Evolutionary conservation across 1,140 invertebrate species (phyloP), one percentile per base, ranked within the genome.

Genomic region (Reticulitermes speratus): DNA sequence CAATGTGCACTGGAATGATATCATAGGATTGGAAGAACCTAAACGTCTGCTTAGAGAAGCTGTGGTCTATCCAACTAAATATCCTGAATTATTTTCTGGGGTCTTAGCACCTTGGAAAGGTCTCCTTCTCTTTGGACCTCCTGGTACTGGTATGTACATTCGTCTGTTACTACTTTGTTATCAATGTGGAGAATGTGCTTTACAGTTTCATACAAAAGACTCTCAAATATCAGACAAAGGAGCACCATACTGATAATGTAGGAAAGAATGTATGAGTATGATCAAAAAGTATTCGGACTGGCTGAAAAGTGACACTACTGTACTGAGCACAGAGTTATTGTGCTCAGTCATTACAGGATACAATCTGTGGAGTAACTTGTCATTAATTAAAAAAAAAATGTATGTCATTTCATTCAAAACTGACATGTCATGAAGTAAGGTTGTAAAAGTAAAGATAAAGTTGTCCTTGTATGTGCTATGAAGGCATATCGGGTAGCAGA

Each of bases 31-130:
- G 86, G 92, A 94, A 12, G 92, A 94, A 19, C 96, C 97, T 2
- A 98, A 98, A 89, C 93, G 92, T 88, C 90, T 97, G 32, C 91
- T 99, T n/a, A 96, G 97, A 92, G 97, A 99, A 91, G 95, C 97
- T 6, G 94, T 97, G 0, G 93, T 98, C 11, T 97, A 97, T 91
- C 97, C 97, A 5, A 92, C 94, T 16, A 96, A 95, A 90, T 97
- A 97, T 91, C 97, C 97, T 6, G 93, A 96, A 85, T 91, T 98
- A 14, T 99, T 99, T 89, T 93, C 92, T 38, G 95, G 95, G 3
- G 93, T 96, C 52, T 90, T 97, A 65, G 92, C 94, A 84, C 96
- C 97, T 0, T 99, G 97, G 97, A 95, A 95, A 89, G 95, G 95
- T 85, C 93, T 98, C 87, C 91, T 98, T 65, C 90, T 99, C 19